Base-by-base conservation (phyloP, 2,113 vertebrate genomes). In the Verasper variegatus region DNA sequence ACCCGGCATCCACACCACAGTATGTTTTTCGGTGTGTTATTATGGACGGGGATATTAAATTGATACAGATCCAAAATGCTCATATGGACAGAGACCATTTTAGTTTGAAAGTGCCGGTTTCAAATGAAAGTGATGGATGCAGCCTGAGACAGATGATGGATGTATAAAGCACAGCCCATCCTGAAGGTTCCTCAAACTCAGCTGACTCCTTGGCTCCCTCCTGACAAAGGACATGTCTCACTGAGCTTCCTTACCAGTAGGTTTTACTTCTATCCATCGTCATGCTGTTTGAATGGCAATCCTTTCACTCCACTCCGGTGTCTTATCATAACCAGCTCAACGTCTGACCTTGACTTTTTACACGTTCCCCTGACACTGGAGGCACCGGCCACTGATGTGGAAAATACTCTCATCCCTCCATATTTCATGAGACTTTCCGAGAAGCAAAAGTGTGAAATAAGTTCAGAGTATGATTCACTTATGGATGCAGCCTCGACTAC, bases 381-480 rank as follows among this genome's bases (percentile, higher is more conserved):
- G 21, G 15, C 58, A 64, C 37, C n/a, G 67, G 20, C 20, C 47
- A 51, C 47, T 42, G 49, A 69, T 71, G 65, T 54, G 47, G 47
- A 84, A 80, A 81, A 74, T n/a, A 12, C 52, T 35, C 7, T 55
- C 62, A 35, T 67, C 51, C 75, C 71, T 73, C 59, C 60, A 79
- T 84, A 68, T 76, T 74, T 76, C 65, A 52, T 76, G 12, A 60
- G 37, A 55, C 56, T 74, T 88, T 63, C 79, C 72, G 56, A 78
- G 54, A 86, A 66, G 26, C 64, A 3, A 76, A 74, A 77, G 68
- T 65, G n/a, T 72, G 65, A 86, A 62, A 71, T 82, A 68, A 86
- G 68, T 67, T 76, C 67, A 37, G 47, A 55, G 71, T 23, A 27
- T 87, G 84, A 90, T 76, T 85, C 75, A 89, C 71, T 76, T 63